Evolutionary conservation across 2,113 vertebrate species (phyloP).

Genomic region (Callocephalon fimbriatum): DNA sequence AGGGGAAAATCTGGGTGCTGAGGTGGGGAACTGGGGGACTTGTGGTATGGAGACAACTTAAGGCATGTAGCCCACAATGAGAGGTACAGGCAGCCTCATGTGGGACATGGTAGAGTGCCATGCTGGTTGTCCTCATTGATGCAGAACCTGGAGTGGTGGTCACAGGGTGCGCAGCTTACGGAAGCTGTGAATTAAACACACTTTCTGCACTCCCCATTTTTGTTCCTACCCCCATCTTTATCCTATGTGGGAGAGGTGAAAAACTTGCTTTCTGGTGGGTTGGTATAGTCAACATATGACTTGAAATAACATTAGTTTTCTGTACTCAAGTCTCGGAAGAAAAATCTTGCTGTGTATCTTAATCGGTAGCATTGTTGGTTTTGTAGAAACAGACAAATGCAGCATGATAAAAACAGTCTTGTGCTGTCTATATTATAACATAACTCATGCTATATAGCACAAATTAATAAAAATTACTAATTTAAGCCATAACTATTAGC

Average conservation of each 20-base stretch:
- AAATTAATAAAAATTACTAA: background rate
- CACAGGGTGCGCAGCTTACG: background rate
- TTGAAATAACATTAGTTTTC: background rate
- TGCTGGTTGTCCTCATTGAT: background rate
- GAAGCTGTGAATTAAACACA: background rate
- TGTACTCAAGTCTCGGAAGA: background rate
- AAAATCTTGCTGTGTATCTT: background rate
- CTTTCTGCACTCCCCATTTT: background rate
- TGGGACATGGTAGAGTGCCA: rapidly evolving
- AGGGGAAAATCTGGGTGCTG: background rate
- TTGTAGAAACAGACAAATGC: background rate
- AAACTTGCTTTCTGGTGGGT: background rate
- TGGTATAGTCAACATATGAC: background rate
- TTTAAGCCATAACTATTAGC: background rate
- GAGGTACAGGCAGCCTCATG: background rate
- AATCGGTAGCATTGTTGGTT: background rate
- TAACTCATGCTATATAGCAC: background rate
- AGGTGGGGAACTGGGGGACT: background rate
- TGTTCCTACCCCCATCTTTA: background rate
- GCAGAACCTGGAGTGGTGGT: background rate
- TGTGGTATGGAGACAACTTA: background rate
- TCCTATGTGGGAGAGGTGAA: background rate
- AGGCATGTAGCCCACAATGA: rapidly evolving
- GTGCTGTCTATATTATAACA: background rate
- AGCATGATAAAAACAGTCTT: constrained; percentile 7